Conservation (phyloP, 1,140 invertebrate species). For the Penaeus chinensis region DNA sequence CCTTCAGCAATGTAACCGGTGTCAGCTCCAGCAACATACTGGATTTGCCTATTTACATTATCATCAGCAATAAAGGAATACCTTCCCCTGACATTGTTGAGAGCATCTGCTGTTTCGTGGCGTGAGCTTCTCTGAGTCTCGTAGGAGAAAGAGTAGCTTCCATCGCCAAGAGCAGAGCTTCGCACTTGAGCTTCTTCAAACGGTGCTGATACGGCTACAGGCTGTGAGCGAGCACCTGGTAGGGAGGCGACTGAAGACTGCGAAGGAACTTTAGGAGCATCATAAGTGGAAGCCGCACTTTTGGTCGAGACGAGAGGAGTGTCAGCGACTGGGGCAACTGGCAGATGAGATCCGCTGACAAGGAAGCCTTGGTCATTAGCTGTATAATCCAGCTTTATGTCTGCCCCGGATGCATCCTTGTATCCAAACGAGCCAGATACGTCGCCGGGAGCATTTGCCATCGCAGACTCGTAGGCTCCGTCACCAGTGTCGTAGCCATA, state of each 20-base stretch:
- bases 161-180: constrained; percentile 9
- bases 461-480: neutral
- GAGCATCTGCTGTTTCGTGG: constrained; percentile 24
- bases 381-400: neutral
- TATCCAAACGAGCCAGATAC: neutral
- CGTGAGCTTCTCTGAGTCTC: constrained; percentile 24
- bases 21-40: neutral
- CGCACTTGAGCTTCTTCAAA: constrained; percentile 19
- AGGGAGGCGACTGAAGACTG: no score
- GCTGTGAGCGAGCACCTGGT: no score
- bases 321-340: neutral
- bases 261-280: no score
- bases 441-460: no score
- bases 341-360: neutral
- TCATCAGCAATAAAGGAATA: constrained; percentile 46
- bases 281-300: no score
- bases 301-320: no score
- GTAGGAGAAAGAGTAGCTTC: constrained; percentile 40
- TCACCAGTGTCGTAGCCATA: constrained; percentile 10
- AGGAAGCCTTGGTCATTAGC: neutral
- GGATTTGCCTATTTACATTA: constrained; percentile 18
- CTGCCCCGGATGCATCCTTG: neutral
- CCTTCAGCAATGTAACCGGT: constrained; percentile 2
- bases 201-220: neutral
- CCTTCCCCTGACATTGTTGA: constrained; percentile 34